Evolutionary conservation across 2,113 vertebrate genomes (phyloP).

Genomic region (Verasper variegatus): DNA sequence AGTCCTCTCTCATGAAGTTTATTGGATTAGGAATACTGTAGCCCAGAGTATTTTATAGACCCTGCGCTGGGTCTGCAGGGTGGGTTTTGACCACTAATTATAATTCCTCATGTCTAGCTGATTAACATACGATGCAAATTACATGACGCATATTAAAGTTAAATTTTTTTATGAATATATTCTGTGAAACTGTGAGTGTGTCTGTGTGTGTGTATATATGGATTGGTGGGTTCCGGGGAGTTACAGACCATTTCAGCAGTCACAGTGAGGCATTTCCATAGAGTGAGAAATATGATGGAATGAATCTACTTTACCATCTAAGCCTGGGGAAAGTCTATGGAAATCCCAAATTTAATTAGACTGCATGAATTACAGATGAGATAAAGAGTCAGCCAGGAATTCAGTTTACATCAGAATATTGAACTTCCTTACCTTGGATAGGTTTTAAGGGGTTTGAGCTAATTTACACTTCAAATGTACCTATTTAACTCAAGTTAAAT

Average conservation of each 20-base stretch:
- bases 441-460: conserved; percentile 30
- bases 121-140: conserved; percentile 55
- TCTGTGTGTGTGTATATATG: conserved; percentile 53
- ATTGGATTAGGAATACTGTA: conserved; percentile 11
- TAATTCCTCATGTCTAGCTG: conserved; percentile 22
- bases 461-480: conserved; percentile 49
- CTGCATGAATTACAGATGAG: conserved; percentile 73
- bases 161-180: conserved; percentile 32
- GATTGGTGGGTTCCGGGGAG: conserved; percentile 48
- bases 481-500: conserved; percentile 32
- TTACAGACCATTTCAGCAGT: conserved; percentile 48
- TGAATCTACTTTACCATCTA: conserved; percentile 66
- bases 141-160: conserved; percentile 39
- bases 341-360: conserved; percentile 77
- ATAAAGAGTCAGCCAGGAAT: conserved; percentile 58
- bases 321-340: conserved; percentile 70
- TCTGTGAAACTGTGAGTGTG: neutral
- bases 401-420: conserved; percentile 46
- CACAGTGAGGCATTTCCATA: conserved; percentile 37
- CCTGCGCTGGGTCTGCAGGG: neutral
- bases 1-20: conserved; percentile 3
- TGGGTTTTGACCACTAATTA: conserved; percentile 47
- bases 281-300: conserved; percentile 65
- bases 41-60: conserved; percentile 28
- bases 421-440: conserved; percentile 47